phyloP scores from a whole-genome alignment of 2,113 vertebrate species.

The Gnathonemus echidnorhynchus region DNA sequence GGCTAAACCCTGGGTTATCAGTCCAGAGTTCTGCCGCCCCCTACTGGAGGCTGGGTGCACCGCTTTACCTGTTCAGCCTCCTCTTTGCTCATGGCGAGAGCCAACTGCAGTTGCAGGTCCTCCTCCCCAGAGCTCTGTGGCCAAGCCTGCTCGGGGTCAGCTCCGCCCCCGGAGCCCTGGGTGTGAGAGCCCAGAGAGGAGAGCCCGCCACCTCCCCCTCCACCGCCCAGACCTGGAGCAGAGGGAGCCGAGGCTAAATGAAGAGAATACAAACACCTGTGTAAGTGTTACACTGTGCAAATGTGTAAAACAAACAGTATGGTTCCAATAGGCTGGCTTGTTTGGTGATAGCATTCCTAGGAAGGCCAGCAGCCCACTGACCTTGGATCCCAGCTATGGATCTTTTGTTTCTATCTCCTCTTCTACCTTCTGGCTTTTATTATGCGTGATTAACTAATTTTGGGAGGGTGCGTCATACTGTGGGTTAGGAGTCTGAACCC shows the following conservation, averaged over 20 bases:
- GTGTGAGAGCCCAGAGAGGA: constrained; percentile 48
- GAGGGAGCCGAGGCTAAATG: constrained; percentile 69
- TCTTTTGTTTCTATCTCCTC: background rate
- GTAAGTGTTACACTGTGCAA: constrained; percentile 14
- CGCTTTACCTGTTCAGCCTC: constrained; percentile 82
- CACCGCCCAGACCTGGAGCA: constrained; percentile 57
- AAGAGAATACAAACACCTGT: constrained; percentile 31
- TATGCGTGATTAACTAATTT: background rate
- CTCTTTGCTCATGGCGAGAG: constrained; percentile 89
- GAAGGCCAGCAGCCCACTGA: background rate
- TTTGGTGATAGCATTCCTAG: background rate
- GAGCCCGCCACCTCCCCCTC: constrained; percentile 35
- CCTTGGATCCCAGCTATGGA: background rate
- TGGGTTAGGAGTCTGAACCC: background rate
- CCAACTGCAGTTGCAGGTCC: constrained; percentile 82
- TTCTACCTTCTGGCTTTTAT: background rate
- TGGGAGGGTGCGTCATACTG: background rate
- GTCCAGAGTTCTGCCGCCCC: background rate
- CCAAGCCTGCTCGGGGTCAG: constrained; percentile 81
- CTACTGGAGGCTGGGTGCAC: background rate
- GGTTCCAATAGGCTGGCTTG: background rate
- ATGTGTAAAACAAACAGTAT: background rate
- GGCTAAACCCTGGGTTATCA: background rate
- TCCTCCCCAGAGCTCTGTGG: constrained; percentile 86
- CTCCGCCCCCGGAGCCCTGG: constrained; percentile 34